A percentile compares a stretch with the other conserved stretches of the same genome.
These are phyloP conservation scores for Sphaerophoria taeniata DNA, from an alignment of 2,888 invertebrate genomes.

Conservation along the genomic window DNA sequence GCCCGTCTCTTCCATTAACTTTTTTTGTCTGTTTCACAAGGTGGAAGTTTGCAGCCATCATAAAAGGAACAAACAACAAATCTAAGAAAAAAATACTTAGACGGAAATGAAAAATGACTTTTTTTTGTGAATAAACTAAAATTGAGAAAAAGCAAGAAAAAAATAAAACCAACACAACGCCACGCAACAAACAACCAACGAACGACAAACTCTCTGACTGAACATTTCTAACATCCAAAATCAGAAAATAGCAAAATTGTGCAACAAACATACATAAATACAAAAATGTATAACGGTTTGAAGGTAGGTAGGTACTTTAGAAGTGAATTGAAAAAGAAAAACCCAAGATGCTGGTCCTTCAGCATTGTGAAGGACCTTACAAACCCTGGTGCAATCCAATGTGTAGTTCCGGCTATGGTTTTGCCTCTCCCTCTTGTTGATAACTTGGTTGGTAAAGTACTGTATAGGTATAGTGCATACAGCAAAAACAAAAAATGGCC, in stretches of 20 bases:
- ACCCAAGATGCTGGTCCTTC: slow-evolving; percentile 68
- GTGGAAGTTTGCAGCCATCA: neutral
- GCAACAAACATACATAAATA: slow-evolving; percentile 60
- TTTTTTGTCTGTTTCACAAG: slow-evolving; percentile 10
- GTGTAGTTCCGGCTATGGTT: slow-evolving; percentile 37
- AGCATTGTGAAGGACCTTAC: slow-evolving; percentile 65
- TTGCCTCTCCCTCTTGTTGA: slow-evolving; percentile 18
- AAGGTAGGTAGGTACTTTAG: no score
- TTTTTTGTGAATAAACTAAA: no score
- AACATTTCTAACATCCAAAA: slow-evolving; percentile 21
- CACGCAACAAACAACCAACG: slow-evolving; percentile 10
- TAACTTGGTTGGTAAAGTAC: slow-evolving; percentile 17
- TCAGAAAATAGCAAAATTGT: slow-evolving; percentile 33
- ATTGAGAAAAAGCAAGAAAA: no score
- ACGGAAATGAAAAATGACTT: slow-evolving; percentile 56
- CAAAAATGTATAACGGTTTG: slow-evolving; percentile 58
- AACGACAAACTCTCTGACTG: neutral
- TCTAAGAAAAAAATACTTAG: slow-evolving; percentile 21
- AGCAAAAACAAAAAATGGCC: slow-evolving; percentile 35
- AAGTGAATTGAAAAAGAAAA: neutral
- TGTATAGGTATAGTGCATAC: slow-evolving; percentile 21
- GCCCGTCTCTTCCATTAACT: neutral
- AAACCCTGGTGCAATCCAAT: slow-evolving; percentile 61
- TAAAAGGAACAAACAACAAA: neutral
- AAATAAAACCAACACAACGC: slow-evolving; percentile 4